These are phyloP conservation scores for Acanthiza pusilla DNA, from an alignment of 2,797 vertebrate species.

Conservation along the genomic window DNA sequence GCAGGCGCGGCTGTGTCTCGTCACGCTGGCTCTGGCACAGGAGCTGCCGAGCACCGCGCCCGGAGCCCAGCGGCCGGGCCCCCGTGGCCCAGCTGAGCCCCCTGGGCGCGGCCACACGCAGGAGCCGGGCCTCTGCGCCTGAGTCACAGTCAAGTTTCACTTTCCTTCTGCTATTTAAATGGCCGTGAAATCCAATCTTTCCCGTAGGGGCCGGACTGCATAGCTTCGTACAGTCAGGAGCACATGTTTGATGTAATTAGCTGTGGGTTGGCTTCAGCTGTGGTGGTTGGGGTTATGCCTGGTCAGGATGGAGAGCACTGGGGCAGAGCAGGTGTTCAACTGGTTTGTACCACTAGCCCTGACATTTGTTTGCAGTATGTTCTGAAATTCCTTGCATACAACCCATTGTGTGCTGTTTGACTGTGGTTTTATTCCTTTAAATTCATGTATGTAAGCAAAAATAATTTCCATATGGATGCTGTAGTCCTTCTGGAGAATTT, in stretches of 20 bases:
- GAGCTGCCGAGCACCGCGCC: neutral
- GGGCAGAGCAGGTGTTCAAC: neutral
- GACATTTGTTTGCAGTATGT: rapidly evolving
- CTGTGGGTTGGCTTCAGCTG: neutral
- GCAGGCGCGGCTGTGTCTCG: neutral
- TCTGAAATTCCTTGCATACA: neutral
- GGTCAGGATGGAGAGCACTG: neutral
- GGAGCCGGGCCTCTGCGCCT: neutral
- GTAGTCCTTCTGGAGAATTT: neutral
- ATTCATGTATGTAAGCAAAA: neutral
- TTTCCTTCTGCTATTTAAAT: neutral
- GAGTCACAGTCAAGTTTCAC: neutral
- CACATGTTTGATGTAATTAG: neutral
- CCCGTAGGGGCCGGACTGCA: neutral
- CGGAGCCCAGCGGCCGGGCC: neutral
- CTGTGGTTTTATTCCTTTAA: neutral
- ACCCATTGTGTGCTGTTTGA: rapidly evolving
- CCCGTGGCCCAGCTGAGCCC: rapidly evolving
- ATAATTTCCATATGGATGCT: rapidly evolving
- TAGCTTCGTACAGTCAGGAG: neutral
- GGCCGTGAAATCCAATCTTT: neutral
- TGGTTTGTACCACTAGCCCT: rapidly evolving
- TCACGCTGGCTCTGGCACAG: rapidly evolving
- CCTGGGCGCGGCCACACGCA: rapidly evolving
- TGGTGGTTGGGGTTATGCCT: neutral